Percentiles rank a stretch among this genome's conserved stretches.
Evolutionary conservation across 2,888 invertebrate genomes (phyloP).

Genomic region (Himalopsyche japonica): DNA sequence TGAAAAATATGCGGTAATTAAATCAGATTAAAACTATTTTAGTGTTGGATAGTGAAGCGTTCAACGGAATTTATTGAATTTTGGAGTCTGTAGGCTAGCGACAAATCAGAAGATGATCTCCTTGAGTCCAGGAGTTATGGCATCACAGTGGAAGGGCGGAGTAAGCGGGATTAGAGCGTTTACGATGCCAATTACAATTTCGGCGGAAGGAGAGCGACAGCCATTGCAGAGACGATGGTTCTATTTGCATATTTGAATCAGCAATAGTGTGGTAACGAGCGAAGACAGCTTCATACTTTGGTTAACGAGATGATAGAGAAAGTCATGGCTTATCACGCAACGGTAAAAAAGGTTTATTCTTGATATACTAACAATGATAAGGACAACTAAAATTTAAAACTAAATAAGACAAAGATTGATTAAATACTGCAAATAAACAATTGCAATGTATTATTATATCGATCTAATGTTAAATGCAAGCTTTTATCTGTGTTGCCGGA

Average conservation of each 20-base stretch:
- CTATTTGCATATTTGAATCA: conserved; percentile 21
- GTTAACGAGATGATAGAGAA: too few species aligned
- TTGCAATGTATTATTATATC: too few species aligned
- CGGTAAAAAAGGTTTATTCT: too few species aligned
- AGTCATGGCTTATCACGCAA: too few species aligned
- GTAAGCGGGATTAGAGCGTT: not conserved
- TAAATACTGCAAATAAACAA: too few species aligned
- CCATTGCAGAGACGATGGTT: conserved; percentile 1
- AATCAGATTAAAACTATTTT: too few species aligned
- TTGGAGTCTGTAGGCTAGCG: not conserved
- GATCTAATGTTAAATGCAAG: too few species aligned
- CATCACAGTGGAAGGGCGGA: not conserved
- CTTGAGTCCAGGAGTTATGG: not conserved
- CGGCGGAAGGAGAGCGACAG: not conserved
- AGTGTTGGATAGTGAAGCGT: not conserved
- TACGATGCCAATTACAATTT: not conserved
- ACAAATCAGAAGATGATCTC: not conserved
- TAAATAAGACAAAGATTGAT: too few species aligned
- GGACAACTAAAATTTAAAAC: too few species aligned
- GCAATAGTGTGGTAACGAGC: not conserved
- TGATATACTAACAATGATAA: too few species aligned
- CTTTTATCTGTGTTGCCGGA: too few species aligned
- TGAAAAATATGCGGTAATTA: too few species aligned
- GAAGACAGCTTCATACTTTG: not conserved
- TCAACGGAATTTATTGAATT: not conserved